Conservation (phyloP, 30 jellyfish, hydroid and myxozoan species). For the Hydractinia echinata region DNA sequence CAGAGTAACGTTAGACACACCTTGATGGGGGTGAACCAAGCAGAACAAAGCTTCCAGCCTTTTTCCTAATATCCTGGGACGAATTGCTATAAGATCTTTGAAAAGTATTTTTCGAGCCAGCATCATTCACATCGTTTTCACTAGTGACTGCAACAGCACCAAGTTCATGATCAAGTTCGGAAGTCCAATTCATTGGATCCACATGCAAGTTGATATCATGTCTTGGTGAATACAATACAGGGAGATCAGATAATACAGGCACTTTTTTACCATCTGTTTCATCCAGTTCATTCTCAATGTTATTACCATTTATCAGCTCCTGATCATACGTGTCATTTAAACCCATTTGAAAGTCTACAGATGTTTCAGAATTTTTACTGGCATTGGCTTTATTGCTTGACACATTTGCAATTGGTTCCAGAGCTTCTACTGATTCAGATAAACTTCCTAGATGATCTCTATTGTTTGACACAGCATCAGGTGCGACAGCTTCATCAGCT, state of each 20-base stretch:
- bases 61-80: not conserved
- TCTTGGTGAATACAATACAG: slow-evolving; percentile 19
- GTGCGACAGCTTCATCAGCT: not conserved
- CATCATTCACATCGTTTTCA: not conserved
- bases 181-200: not conserved
- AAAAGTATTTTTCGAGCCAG: not conserved
- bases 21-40: not conserved
- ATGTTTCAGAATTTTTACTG: too few species aligned
- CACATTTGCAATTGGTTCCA: not conserved
- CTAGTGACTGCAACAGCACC: not conserved
- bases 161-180: not conserved
- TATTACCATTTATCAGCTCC: too few species aligned
- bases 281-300: not conserved
- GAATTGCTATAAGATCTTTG: not conserved
- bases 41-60: slow-evolving; percentile 59
- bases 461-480: not conserved
- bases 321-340: too few species aligned
- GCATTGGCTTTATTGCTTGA: too few species aligned
- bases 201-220: not conserved
- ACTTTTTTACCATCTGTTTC: not conserved
- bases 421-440: not conserved
- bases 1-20: too few species aligned
- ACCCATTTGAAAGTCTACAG: too few species aligned
- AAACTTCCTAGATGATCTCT: not conserved
- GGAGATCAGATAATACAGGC: slow-evolving; percentile 10